Conservation (phyloP, 2,113 vertebrate species). For the Neolamprologus longior region DNA sequence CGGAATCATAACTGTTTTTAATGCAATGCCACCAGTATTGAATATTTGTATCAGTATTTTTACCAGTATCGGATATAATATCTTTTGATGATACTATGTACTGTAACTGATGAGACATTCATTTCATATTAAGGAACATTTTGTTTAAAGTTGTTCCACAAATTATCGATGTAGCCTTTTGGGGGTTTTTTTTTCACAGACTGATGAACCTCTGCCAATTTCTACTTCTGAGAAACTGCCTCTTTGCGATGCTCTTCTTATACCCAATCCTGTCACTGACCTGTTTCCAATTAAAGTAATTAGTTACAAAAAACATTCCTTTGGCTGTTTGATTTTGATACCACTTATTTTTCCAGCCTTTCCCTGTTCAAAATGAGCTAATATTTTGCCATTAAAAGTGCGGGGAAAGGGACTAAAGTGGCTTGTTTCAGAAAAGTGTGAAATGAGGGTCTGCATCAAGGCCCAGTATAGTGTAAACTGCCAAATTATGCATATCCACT, state of each 20-base stretch:
- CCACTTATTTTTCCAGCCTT: neutral
- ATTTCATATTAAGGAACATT: neutral
- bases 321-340: neutral
- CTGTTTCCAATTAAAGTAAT: neutral
- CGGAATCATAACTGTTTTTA: neutral
- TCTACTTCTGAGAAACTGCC: neutral
- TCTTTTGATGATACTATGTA: neutral
- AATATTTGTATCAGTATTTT: neutral
- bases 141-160: neutral
- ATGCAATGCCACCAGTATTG: neutral
- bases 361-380: neutral
- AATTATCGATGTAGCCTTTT: neutral
- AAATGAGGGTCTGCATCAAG: neutral
- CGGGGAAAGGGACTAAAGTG: neutral
- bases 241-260: neutral
- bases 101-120: neutral
- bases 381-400: neutral
- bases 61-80: neutral
- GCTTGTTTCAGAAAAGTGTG: neutral
- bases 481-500: neutral
- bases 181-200: fast-evolving
- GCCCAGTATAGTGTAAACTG: neutral
- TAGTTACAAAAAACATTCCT: neutral
- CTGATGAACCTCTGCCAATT: neutral
- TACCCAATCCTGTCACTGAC: neutral